Base-by-base conservation (phyloP, 2,113 vertebrate species). In the Cromileptes altivelis region DNA sequence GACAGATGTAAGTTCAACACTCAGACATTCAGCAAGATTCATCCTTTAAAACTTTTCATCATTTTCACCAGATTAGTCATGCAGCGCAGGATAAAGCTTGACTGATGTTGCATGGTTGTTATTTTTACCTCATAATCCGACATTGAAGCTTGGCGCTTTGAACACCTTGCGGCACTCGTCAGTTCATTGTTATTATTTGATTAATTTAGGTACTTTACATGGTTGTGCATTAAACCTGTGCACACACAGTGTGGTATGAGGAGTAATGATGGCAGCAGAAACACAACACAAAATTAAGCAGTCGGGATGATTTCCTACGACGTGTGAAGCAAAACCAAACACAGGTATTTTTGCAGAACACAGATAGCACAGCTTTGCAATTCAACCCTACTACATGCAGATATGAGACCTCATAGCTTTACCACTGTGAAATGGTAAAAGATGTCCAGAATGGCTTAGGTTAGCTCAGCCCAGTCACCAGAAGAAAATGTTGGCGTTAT, bases 121-220 rank as follows among this genome's bases (percentile, higher is more conserved):
- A 69, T 33, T 69, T 74, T 74, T 33, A 61, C 27, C 47, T 33
- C 8, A 23, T 55, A 12, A 74, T 49, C 42, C 25, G 18, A 61
- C 27, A n/a, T 23, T 21, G 30, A 53, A 53, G 33, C 47, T 10
- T 21, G 11, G 18, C 17, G 17, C 57, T 25, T 18, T 75, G 18
- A 52, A 52, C 23, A 30, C 0, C 25, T 17, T 7, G 45, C 7
- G 5, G 45, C 18, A n/a, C 11, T 21, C 14, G 23, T 60, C 57
- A 17, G 45, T 52, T 37, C 4, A 3, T 64, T 45, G 49, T 4
- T 11, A 53, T 53, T 1, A 40, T 40, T 18, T 4, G 33, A 25
- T 42, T 17, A 3, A 23, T 33, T 23, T 6, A 37, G 19, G 21
- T 2, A 14, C 37, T 45, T n/a, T 14, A 55, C 11, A n/a, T 37